Evolutionary conservation across 2,888 invertebrate genomes (phyloP).

Genomic region (Microdon myrmicae): DNA sequence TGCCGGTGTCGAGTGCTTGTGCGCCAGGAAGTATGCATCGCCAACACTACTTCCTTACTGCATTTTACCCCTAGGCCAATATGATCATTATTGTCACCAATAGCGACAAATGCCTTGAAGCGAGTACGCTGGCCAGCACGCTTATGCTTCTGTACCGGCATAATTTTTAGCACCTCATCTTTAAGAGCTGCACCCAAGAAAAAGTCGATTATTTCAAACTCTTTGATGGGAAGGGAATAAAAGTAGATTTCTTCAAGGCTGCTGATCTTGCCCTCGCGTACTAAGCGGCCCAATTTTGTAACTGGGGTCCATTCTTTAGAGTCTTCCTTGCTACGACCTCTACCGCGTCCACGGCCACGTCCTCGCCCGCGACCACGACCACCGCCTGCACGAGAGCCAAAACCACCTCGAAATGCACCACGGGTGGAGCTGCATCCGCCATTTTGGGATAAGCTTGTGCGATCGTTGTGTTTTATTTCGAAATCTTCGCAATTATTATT

Average conservation of each 20-base stretch:
- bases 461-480: too few species aligned
- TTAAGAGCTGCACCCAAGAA: constrained; percentile 93
- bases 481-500: too few species aligned
- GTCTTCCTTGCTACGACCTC: constrained; percentile 80
- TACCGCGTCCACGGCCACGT: constrained; percentile 76
- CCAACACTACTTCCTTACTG: constrained; percentile 99
- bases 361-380: constrained; percentile 78
- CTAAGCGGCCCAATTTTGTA: constrained; percentile 96
- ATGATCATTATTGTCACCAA: constrained; percentile 98
- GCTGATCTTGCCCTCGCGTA: constrained; percentile 95
- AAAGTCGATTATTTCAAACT: constrained; percentile 98
- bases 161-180: constrained; percentile 99
- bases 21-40: too few species aligned
- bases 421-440: constrained; percentile 99
- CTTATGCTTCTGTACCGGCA: constrained; percentile 99
- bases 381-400: constrained; percentile 81
- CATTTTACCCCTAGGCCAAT: constrained; percentile 99
- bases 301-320: constrained; percentile 99
- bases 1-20: too few species aligned
- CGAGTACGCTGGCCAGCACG: constrained; percentile 99
- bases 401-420: constrained; percentile 90
- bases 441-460: too few species aligned
- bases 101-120: constrained; percentile 95
- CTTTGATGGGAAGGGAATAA: constrained; percentile 98
- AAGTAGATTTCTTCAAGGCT: constrained; percentile 97